A percentile compares a stretch with the other conserved stretches of the same genome.
phyloP scores from a whole-genome alignment of 2,797 vertebrate genomes.

The Pygocentrus nattereri region DNA sequence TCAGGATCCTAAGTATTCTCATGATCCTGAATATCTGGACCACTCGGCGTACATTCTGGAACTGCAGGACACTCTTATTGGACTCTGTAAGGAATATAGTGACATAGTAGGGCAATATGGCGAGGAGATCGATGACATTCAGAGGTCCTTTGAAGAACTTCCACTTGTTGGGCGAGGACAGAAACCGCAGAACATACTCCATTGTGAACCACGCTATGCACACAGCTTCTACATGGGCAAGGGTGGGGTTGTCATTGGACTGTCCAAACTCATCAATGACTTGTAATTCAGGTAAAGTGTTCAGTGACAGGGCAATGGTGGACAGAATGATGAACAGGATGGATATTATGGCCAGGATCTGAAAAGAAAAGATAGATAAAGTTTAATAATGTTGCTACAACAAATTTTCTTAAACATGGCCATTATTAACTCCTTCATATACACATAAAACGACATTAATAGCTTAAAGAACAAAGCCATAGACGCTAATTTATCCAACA shows the following conservation, averaged over 20 bases:
- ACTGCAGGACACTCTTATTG: conserved; percentile 96
- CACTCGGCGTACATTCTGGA: conserved; percentile 96
- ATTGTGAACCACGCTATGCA: conserved; percentile 99
- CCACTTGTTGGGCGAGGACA: conserved; percentile 98
- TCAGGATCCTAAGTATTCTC: conserved; percentile 97
- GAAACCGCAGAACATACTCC: conserved; percentile 96
- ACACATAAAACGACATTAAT: not conserved
- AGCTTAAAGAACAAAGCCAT: too few species aligned
- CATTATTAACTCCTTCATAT: not conserved
- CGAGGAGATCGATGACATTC: conserved; percentile 96
- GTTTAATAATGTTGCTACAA: not conserved
- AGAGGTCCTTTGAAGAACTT: conserved; percentile 97
- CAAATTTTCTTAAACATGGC: not conserved
- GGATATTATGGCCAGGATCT: conserved; percentile 97
- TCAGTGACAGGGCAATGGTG: conserved; percentile 96
- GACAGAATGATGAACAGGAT: conserved; percentile 98
- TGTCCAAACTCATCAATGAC: conserved; percentile 94
- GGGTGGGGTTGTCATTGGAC: conserved; percentile 92
- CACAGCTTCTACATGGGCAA: conserved; percentile 96
- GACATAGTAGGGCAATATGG: conserved; percentile 96
- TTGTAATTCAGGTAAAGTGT: conserved; percentile 97
- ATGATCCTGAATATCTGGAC: conserved; percentile 99
- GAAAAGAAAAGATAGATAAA: conserved; percentile 62
- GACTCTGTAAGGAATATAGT: conserved; percentile 98
- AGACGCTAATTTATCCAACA: too few species aligned